Evolutionary conservation across 2,113 vertebrate species (phyloP).

Genomic region (Ranitomeya variabilis): DNA sequence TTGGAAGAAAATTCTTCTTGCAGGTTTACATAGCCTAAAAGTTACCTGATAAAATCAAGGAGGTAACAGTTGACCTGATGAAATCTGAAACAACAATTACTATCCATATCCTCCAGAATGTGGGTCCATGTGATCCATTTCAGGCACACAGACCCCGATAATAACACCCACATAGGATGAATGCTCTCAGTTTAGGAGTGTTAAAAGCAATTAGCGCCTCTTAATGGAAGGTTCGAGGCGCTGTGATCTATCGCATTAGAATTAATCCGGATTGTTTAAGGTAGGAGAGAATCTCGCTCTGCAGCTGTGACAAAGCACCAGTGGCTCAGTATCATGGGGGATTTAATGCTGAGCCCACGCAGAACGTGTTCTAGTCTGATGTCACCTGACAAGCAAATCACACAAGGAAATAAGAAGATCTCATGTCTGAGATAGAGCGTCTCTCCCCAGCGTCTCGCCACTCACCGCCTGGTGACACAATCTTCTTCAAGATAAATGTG

Average conservation of each 20-base stretch:
- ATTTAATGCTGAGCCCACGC: slow-evolving; percentile 48
- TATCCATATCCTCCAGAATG: not conserved
- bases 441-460: slow-evolving; percentile 1
- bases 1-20: too few relatives aligned
- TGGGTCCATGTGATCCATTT: not conserved
- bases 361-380: slow-evolving; percentile 18
- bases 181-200: not conserved
- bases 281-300: not conserved
- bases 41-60: too few relatives aligned
- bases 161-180: not conserved
- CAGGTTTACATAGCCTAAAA: too few relatives aligned
- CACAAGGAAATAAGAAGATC: slow-evolving; percentile 53
- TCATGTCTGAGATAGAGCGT: slow-evolving; percentile 45
- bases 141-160: not conserved
- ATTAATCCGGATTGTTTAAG: not conserved
- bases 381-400: slow-evolving; percentile 56
- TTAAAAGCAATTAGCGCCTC: slow-evolving; percentile 6
- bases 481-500: slow-evolving; percentile 51
- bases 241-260: slow-evolving; percentile 50
- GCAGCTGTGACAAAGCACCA: slow-evolving; percentile 48
- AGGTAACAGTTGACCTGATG: too few relatives aligned
- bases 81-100: too few relatives aligned
- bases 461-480: slow-evolving; percentile 44
- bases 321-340: slow-evolving; percentile 6
- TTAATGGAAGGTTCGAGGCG: slow-evolving; percentile 44